Evolutionary conservation across 2,797 vertebrate species (phyloP).

Genomic region (Chloroceryle amazona): DNA sequence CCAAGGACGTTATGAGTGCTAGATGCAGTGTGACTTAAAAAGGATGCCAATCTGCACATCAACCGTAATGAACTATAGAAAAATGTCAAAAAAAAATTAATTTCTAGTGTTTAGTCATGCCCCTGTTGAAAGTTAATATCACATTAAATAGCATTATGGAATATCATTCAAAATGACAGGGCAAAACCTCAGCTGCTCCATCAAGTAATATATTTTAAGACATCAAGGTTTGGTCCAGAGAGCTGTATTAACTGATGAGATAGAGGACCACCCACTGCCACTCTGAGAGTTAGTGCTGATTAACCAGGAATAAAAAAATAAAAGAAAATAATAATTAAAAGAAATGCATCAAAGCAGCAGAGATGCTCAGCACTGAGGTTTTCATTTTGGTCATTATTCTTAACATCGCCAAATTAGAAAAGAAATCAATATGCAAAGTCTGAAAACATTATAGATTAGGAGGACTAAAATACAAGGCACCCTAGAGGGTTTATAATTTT

Average conservation of each 20-base stretch:
- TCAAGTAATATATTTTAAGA: not conserved
- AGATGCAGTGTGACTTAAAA: not conserved
- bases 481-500: not conserved
- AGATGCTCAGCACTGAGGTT: not conserved
- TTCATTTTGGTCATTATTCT: not conserved
- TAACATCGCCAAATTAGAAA: not conserved
- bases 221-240: not conserved
- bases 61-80: not conserved
- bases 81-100: slow-evolving; percentile 30
- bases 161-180: not conserved
- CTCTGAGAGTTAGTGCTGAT: not conserved
- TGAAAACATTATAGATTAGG: not conserved
- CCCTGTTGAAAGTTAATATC: slow-evolving; percentile 12
- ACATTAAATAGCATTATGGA: not conserved
- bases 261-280: not conserved
- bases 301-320: not conserved
- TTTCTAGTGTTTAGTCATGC: slow-evolving; percentile 43
- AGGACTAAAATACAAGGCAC: not conserved
- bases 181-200: slow-evolving; percentile 1
- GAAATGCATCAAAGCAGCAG: not conserved
- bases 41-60: not conserved
- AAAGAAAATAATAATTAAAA: not conserved
- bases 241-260: not conserved
- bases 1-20: not conserved
- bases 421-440: not conserved